These are phyloP conservation scores for Scelioninae gen. 1 DNA, from an alignment of 2,888 invertebrate species.

Conservation along the genomic window DNA sequence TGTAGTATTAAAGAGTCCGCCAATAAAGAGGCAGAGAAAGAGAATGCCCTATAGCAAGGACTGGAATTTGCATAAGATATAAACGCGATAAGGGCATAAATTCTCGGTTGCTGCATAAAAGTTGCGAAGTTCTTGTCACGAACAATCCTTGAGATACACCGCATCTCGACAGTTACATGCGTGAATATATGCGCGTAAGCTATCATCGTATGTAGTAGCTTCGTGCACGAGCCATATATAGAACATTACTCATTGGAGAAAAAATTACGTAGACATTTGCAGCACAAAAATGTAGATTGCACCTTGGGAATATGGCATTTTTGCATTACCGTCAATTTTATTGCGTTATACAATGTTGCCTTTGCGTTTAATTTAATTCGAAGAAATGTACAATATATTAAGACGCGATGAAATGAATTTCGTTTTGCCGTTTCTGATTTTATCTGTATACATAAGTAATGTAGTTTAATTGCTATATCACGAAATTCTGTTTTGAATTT, in stretches of 20 bases:
- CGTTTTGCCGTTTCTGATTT: conserved; percentile 29
- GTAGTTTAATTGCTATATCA: conserved; percentile 26
- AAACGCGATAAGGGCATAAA: conserved; percentile 79
- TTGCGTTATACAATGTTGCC: conserved; percentile 57
- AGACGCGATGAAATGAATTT: conserved; percentile 35
- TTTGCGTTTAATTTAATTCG: conserved; percentile 38
- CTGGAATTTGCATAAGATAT: conserved; percentile 79
- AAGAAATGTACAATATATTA: conserved; percentile 22
- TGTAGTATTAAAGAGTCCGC: conserved; percentile 68
- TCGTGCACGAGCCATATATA: conserved; percentile 41
- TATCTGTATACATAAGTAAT: conserved; percentile 18
- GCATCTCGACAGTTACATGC: conserved; percentile 70
- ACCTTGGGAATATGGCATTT: conserved; percentile 52
- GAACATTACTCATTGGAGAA: conserved; percentile 52
- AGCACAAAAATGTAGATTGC: conserved; percentile 55
- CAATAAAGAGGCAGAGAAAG: conserved; percentile 71
- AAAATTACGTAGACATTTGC: conserved; percentile 52
- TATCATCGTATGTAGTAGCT: conserved; percentile 58
- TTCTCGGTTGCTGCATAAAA: conserved; percentile 76
- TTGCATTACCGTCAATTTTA: conserved; percentile 50
- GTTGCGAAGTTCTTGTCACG: conserved; percentile 75
- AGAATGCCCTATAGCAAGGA: conserved; percentile 74
- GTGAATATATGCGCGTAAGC: conserved; percentile 67
- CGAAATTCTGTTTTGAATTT: conserved; percentile 3
- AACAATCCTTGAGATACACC: conserved; percentile 76